These are phyloP conservation scores for Cecidostiba fungosa DNA, from an alignment of 2,888 invertebrate genomes.

Conservation along the genomic window DNA sequence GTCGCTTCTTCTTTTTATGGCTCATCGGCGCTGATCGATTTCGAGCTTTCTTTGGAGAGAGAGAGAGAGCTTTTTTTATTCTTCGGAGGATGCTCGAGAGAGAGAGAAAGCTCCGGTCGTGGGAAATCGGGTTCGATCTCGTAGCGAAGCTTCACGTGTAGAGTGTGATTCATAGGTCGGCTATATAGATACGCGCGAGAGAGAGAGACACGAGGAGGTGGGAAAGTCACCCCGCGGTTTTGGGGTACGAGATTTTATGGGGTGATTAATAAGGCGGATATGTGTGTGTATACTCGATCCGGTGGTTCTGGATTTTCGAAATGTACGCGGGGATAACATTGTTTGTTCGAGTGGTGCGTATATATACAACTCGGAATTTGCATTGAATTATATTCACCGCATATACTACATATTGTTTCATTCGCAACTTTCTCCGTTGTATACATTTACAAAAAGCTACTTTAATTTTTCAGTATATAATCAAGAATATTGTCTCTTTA, in stretches of 20 bases:
- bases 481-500: background rate
- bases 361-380: background rate
- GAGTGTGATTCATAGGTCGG: background rate
- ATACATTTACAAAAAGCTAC: too few species aligned
- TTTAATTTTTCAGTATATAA: background rate
- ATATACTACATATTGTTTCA: too few species aligned
- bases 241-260: slow-evolving; percentile 5
- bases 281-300: background rate
- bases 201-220: background rate
- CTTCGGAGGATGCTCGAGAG: background rate
- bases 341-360: too few species aligned
- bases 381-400: background rate
- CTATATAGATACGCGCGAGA: background rate
- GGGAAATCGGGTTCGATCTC: slow-evolving; percentile 21
- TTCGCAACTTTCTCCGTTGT: too few species aligned
- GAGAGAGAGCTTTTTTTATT: background rate
- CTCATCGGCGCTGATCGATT: slow-evolving; percentile 20
- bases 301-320: background rate
- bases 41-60: background rate
- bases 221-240: background rate
- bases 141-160: background rate
- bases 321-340: too few species aligned
- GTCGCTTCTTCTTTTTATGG: slow-evolving; percentile 37
- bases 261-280: slow-evolving; percentile 1
- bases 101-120: background rate